These are phyloP conservation scores for Sipha flava DNA, from an alignment of 1,140 invertebrate genomes.

Conservation along the genomic window DNA sequence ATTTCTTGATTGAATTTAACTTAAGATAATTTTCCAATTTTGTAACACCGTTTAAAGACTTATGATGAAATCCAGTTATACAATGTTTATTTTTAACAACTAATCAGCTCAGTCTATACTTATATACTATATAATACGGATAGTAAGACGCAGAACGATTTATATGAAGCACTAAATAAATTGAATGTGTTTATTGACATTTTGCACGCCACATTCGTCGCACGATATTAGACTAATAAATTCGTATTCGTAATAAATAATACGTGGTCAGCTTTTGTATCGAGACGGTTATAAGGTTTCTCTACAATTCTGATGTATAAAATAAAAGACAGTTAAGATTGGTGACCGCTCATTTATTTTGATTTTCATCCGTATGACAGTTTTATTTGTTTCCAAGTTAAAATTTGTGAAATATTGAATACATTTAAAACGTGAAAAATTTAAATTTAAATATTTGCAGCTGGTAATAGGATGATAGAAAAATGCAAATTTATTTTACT, in stretches of 20 bases:
- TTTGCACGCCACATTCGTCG: not conserved
- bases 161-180: not conserved
- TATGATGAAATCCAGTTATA: too few species aligned
- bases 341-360: not conserved
- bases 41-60: too few species aligned
- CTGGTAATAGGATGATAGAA: too few species aligned
- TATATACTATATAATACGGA: too few species aligned
- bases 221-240: not conserved
- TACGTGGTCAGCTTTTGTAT: not conserved
- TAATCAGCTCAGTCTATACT: not conserved
- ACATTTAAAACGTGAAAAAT: not conserved
- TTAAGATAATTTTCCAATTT: too few species aligned
- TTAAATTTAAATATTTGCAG: too few species aligned
- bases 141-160: too few species aligned
- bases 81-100: too few species aligned
- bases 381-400: not conserved
- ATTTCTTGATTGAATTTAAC: too few species aligned
- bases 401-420: not conserved
- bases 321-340: not conserved
- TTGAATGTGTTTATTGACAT: not conserved
- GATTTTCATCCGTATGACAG: not conserved
- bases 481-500: too few species aligned
- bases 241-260: not conserved
- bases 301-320: not conserved
- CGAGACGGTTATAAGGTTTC: not conserved